phyloP scores from a whole-genome alignment of 2,888 invertebrate species.

The Athalia circularis region DNA sequence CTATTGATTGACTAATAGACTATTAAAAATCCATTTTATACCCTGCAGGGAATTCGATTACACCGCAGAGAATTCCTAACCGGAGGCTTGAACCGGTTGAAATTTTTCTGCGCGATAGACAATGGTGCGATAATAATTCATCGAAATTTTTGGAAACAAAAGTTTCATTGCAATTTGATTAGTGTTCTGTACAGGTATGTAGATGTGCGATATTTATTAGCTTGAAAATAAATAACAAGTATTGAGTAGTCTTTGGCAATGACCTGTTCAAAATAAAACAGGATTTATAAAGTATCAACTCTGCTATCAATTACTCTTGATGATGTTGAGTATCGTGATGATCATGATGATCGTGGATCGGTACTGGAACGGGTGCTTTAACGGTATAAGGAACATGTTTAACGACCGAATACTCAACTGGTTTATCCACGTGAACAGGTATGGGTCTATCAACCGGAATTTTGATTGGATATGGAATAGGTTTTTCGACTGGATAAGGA shows the following conservation, averaged over 20 bases:
- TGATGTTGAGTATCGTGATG: conserved; percentile 61
- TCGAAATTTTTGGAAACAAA: no score
- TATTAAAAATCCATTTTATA: no score
- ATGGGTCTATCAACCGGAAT: conserved; percentile 75
- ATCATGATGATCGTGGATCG: conserved; percentile 75
- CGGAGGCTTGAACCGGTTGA: no score
- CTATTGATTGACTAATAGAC: no score
- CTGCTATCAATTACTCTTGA: not conserved
- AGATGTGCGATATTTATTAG: no score
- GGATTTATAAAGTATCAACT: not conserved
- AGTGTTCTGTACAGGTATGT: no score
- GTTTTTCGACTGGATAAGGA: conserved; percentile 84
- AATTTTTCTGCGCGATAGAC: no score
- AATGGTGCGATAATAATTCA: no score
- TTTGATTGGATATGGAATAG: conserved; percentile 83
- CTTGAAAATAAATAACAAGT: not conserved
- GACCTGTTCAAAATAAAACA: not conserved
- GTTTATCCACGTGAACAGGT: conserved; percentile 64
- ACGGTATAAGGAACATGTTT: conserved; percentile 77
- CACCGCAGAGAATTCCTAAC: no score
- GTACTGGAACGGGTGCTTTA: conserved; percentile 81
- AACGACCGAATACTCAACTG: conserved; percentile 62
- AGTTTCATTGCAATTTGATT: no score
- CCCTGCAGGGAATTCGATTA: no score
- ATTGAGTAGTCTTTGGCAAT: conserved; percentile 5